phyloP scores from a whole-genome alignment of 2,113 vertebrate genomes.

The Calcarius ornatus region DNA sequence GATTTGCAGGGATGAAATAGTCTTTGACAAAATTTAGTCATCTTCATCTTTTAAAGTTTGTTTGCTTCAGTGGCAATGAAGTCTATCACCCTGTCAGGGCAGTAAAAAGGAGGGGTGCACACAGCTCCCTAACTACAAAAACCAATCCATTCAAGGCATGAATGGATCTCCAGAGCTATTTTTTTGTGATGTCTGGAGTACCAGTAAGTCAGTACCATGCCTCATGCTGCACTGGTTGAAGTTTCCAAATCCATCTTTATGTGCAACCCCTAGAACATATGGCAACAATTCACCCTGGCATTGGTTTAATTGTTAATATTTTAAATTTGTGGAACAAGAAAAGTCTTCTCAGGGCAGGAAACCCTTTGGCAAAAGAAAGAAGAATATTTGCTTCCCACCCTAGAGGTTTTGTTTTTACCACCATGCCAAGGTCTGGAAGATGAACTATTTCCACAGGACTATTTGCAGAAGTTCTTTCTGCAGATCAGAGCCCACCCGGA shows the following conservation, averaged over 20 bases:
- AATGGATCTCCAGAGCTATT: background rate
- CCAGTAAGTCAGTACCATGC: background rate
- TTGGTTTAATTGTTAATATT: conserved; percentile 26
- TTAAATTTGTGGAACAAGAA: conserved; percentile 11
- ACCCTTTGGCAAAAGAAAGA: background rate
- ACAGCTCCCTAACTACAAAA: background rate
- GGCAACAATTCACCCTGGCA: conserved; percentile 37
- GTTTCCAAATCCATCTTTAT: background rate
- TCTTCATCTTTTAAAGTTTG: background rate
- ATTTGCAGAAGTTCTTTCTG: background rate
- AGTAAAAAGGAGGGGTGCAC: background rate
- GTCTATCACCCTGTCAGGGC: background rate
- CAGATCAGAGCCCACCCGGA: background rate
- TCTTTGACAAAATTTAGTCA: background rate
- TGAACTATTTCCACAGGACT: background rate
- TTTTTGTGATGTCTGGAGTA: background rate
- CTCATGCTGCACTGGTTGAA: background rate
- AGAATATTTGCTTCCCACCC: background rate
- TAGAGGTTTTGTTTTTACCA: background rate
- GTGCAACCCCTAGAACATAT: background rate
- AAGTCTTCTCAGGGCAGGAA: background rate
- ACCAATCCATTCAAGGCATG: background rate
- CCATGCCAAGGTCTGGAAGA: background rate
- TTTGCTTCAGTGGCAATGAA: background rate
- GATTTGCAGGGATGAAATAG: background rate